These are phyloP conservation scores for Potamarius usumacintae DNA, from an alignment of 2,113 vertebrate genomes.

Conservation along the genomic window DNA sequence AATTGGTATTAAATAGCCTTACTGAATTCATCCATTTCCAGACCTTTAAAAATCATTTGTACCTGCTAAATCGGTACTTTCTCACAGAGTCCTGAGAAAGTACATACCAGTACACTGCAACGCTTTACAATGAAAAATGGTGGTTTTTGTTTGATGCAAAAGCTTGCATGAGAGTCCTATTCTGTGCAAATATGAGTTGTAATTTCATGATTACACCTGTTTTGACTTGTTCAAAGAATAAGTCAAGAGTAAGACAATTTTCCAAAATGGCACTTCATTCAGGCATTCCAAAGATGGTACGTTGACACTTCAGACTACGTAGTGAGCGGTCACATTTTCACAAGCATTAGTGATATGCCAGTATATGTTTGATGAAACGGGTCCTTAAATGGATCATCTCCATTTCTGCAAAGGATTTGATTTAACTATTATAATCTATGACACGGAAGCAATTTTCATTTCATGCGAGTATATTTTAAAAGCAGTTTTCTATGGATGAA, in stretches of 20 bases:
- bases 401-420: neutral
- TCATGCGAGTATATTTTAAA: neutral
- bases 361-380: conserved; percentile 3
- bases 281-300: neutral
- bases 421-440: neutral
- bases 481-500: neutral
- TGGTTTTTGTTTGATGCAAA: neutral
- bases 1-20: neutral
- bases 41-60: neutral
- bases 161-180: neutral
- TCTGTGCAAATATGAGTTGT: neutral
- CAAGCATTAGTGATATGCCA: neutral
- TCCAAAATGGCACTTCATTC: conserved; percentile 8
- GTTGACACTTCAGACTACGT: neutral
- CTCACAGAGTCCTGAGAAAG: neutral
- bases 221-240: neutral
- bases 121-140: neutral
- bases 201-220: neutral
- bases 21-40: neutral
- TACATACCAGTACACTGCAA: neutral
- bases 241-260: conserved; percentile 1
- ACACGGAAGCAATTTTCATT: neutral
- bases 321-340: conserved; percentile 6
- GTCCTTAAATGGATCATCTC: neutral
- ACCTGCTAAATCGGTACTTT: neutral